Evolutionary conservation across 2,888 invertebrate genomes (phyloP), one percentile per base, ranked within the genome.

Genomic region (Rhagonycha lutea): DNA sequence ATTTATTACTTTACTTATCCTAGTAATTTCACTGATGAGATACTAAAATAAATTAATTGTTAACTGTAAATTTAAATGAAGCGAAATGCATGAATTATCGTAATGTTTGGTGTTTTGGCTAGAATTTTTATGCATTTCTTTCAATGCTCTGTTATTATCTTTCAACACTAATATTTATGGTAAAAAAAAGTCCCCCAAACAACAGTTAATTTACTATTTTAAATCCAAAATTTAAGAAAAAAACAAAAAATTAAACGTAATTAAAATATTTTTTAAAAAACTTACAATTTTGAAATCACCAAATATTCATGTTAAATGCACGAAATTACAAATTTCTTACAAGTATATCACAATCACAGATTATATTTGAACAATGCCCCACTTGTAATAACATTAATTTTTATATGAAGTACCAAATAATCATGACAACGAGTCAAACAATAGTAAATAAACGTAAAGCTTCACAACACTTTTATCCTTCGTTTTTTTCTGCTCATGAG

Each of bases 401-500:
- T 47, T n/a, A n/a, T 47, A 47, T 47, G 47, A 47, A 32, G 63
- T n/a, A 65, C 63, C 24, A 65, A 65, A 14, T 14, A 18, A 60
- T 12, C 47, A 32, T 69, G 47, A 60, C 72, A 75, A 72, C 72
- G 72, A 26, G 72, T 72, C 24, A 32, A 62, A 32, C 72, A 69
- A 61, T 76, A 73, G 72, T 76, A 76, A 76, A 76, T 72, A 76
- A 72, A 65, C 10, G 60, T 67, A 73, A 72, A 26, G 63, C 23
- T 72, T 65, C 70, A 69, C 69, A 72, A 68, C 28, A 69, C 72
- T 76, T 75, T 76, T 76, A 76, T 76, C 69, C 72, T 69, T 72
- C 69, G 65, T 72, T 61, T 69, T 18, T 72, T 76, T 73, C 75
- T 76, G 75, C 75, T 76, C 75, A 76, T 76, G 75, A 76, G 72